Conservation (phyloP, 2,113 vertebrate species). For the Bothrops jararaca region DNA sequence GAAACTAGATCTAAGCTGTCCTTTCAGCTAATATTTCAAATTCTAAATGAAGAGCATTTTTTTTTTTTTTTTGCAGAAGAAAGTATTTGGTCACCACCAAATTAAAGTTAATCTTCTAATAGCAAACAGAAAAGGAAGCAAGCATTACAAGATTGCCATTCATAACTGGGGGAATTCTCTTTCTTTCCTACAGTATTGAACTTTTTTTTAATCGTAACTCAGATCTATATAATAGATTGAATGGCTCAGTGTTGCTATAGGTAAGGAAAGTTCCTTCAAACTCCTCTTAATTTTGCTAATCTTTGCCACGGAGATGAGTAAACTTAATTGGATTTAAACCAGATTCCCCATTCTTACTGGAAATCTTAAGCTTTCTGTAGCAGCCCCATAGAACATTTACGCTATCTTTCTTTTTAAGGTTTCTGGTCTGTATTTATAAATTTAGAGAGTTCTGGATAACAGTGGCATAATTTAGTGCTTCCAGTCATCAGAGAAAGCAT, state of each 20-base stretch:
- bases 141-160: background rate
- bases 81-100: background rate
- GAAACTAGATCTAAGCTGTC: background rate
- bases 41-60: background rate
- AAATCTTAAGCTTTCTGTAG: slow-evolving; percentile 46
- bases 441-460: slow-evolving; percentile 34
- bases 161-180: too few species aligned
- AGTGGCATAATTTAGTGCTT: slow-evolving; percentile 50
- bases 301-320: slow-evolving; percentile 22
- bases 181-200: background rate
- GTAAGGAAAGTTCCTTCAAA: background rate
- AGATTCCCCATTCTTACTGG: slow-evolving; percentile 30
- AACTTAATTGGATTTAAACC: slow-evolving; percentile 22
- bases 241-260: background rate
- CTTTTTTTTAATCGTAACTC: background rate
- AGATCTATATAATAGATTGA: background rate
- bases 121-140: background rate
- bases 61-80: background rate
- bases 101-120: background rate
- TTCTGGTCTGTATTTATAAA: slow-evolving; percentile 46
- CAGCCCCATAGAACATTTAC: slow-evolving; percentile 43
- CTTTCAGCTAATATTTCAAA: background rate
- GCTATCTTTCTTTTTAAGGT: slow-evolving; percentile 40
- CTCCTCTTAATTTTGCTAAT: slow-evolving; percentile 8
- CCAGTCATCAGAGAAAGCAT: slow-evolving; percentile 40